Evolutionary conservation across 2,888 invertebrate genomes (phyloP).

Genomic region (Sialis lutaria): DNA sequence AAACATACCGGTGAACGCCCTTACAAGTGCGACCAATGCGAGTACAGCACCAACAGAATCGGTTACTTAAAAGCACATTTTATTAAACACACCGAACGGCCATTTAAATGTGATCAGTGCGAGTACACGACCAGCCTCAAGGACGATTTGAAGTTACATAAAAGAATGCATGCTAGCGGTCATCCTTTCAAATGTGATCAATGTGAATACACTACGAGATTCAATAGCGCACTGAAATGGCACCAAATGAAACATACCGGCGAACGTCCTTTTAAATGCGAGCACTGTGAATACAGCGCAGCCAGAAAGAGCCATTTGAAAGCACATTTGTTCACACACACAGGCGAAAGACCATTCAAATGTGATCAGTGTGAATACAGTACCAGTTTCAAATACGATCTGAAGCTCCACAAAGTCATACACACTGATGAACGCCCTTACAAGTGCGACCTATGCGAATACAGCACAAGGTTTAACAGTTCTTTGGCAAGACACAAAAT

Average conservation of each 20-base stretch:
- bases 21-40: conserved; percentile 7
- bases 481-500: conserved; percentile 6
- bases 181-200: conserved; percentile 5
- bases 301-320: neutral
- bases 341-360: conserved; percentile 15
- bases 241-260: conserved; percentile 6
- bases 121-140: neutral
- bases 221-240: conserved; percentile 3
- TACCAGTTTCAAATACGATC: neutral
- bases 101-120: conserved; percentile 6
- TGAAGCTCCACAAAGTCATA: neutral
- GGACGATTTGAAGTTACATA: neutral
- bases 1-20: conserved; percentile 5
- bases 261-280: conserved; percentile 8
- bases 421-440: conserved; percentile 4
- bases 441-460: conserved; percentile 6
- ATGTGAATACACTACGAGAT: conserved; percentile 4
- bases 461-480: conserved; percentile 1
- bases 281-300: neutral
- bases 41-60: neutral
- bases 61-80: neutral
- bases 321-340: conserved; percentile 11
- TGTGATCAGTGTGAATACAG: neutral
- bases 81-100: conserved; percentile 16
- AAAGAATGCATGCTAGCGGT: conserved; percentile 1